Conservation (phyloP, 2,888 invertebrate genomes). For the Cremastobaeus sp. region DNA sequence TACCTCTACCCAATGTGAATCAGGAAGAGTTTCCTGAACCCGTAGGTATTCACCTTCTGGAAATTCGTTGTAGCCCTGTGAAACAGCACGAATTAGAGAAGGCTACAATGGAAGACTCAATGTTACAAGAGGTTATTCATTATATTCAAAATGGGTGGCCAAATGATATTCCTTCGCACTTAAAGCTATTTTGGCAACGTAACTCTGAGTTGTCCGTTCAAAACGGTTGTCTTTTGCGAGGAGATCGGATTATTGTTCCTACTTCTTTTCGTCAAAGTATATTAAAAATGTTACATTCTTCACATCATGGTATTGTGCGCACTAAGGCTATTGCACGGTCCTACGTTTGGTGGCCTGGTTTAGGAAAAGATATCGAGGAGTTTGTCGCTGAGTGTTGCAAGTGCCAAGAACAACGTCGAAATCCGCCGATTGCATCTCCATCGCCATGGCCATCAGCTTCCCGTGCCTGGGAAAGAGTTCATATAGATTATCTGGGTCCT, state of each 20-base stretch:
- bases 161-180: not conserved
- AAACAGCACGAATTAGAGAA: no score
- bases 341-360: slow-evolving; percentile 23
- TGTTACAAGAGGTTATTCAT: not conserved
- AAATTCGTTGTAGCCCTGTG: no score
- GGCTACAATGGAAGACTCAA: no score
- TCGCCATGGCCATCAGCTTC: not conserved
- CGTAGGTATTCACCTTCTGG: no score
- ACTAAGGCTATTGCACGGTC: slow-evolving; percentile 18
- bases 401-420: slow-evolving; percentile 6
- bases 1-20: no score
- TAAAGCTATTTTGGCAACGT: slow-evolving; percentile 7
- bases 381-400: not conserved
- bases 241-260: slow-evolving; percentile 26
- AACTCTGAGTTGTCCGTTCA: slow-evolving; percentile 9
- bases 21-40: no score
- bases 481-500: not conserved
- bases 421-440: not conserved
- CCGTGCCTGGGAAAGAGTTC: not conserved
- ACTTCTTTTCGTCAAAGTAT: not conserved
- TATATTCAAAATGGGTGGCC: slow-evolving; percentile 2
- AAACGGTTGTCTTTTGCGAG: slow-evolving; percentile 18
- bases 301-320: slow-evolving; percentile 16
- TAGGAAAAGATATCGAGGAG: not conserved
- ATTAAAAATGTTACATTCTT: slow-evolving; percentile 2